phyloP scores from a whole-genome alignment of 1,140 invertebrate species.

The Lycorma delicatula region DNA sequence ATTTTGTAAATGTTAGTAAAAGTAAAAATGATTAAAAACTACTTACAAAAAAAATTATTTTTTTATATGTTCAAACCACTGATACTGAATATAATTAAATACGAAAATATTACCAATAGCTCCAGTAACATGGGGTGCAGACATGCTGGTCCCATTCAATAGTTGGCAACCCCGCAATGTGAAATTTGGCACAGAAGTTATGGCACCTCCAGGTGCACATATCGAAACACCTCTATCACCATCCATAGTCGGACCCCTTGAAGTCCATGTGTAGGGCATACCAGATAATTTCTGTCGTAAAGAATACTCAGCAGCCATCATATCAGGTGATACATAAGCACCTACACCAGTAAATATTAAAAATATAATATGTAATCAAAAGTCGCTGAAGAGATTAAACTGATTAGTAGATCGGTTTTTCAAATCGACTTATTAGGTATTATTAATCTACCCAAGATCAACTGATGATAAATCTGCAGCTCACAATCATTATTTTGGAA shows the following conservation, averaged over 20 bases:
- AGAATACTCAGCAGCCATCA: conserved; percentile 94
- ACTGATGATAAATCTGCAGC: too few relatives aligned
- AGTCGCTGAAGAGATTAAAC: too few relatives aligned
- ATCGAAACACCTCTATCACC: conserved; percentile 81
- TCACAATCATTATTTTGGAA: too few relatives aligned
- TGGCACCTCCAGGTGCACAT: conserved; percentile 93
- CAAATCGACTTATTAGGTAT: too few relatives aligned
- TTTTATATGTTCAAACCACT: too few relatives aligned
- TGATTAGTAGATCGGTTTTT: too few relatives aligned
- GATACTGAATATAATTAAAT: too few relatives aligned
- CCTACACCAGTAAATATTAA: conserved; percentile 87
- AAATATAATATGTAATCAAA: too few relatives aligned
- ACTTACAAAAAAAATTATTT: too few relatives aligned
- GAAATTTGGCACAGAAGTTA: conserved; percentile 90
- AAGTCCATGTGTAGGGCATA: conserved; percentile 92
- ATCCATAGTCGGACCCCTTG: conserved; percentile 79
- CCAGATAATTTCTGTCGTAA: conserved; percentile 72
- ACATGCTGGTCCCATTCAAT: conserved; percentile 97
- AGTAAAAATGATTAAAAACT: too few relatives aligned
- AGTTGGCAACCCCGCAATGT: conserved; percentile 79
- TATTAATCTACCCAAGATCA: too few relatives aligned
- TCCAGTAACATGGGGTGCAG: conserved; percentile 89
- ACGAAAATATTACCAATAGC: conserved; percentile 70
- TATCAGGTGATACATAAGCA: conserved; percentile 93
- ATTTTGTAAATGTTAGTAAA: too few relatives aligned